Base-by-base conservation (phyloP, 2,888 invertebrate species). In the Hypena proboscidalis region DNA sequence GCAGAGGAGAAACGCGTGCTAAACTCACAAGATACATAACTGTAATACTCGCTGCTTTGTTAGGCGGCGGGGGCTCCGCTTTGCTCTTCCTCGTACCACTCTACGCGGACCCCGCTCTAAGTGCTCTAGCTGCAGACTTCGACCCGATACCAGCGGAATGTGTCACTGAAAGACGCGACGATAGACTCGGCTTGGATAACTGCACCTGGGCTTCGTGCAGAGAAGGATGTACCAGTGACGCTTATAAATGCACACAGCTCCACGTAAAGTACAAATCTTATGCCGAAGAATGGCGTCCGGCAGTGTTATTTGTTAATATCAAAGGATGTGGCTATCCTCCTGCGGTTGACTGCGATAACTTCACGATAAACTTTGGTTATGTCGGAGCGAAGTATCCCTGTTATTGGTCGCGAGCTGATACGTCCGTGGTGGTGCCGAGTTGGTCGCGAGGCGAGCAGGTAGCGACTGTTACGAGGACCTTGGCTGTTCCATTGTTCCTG, bases 261-360 rank as follows among this genome's bases (percentile, higher is more conserved):
- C 94, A 93, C 75, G 94, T 94, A 6, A 92, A 92, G 32, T 94
- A 94, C 63, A 92, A 92, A 65, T 73, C 92, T 35, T 74, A 91
- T 32, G 58, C 77, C 8, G 85, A 82, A 38, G 87, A 91, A 53
- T 90, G 92, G 84, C 87, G 92, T 15, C 93, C 93, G 32, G 94
- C 94, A 2, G 92, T 93, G 25, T 85, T 96, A 31, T 92, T 95
- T 74, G 95, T 96, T 36, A 96, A 96, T 83, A 95, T 96, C 73
- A 96, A 96, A 76, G 96, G 96, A 40, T 96, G 96, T 80, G 96
- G 96, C 4, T 96, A 96, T 77, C 96, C 96, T 7, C 96, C 96
- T 22, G 86, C 90, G 31, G 95, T 96, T 43, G 93, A 94, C 68
- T 96, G 96, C 83, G 92, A 93, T 58, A 95, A 95, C 75, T 96